A percentile compares a stretch with the other conserved stretches of the same genome.
phyloP scores from a whole-genome alignment of 2,113 vertebrate genomes.

The Chloebia gouldiae region DNA sequence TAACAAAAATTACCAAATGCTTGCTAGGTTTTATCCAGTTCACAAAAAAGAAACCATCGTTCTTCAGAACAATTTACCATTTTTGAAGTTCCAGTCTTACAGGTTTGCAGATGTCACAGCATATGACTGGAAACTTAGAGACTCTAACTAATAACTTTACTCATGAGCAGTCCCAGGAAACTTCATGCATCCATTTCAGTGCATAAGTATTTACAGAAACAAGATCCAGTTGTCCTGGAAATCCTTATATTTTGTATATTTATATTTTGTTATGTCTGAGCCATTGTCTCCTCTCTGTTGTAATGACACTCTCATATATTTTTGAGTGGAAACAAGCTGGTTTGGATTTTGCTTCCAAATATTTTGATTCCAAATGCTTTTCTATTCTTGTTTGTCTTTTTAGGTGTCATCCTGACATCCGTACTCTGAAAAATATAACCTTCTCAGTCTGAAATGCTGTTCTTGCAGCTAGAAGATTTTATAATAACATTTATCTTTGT shows the following conservation, averaged over 20 bases:
- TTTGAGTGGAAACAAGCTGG: not conserved
- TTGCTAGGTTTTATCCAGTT: not conserved
- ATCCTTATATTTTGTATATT: not conserved
- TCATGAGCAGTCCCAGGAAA: not conserved
- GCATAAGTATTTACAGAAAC: not conserved
- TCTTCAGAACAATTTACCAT: not conserved
- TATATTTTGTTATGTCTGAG: not conserved
- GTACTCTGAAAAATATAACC: not conserved
- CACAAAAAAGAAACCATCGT: not conserved
- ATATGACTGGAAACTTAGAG: not conserved
- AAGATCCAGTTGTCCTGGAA: not conserved
- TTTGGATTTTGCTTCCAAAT: not conserved
- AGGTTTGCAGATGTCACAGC: not conserved
- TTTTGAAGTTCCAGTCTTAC: not conserved
- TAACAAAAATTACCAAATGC: not conserved
- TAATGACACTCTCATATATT: not conserved
- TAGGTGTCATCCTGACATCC: not conserved
- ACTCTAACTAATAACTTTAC: not conserved
- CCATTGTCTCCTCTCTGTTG: not conserved
- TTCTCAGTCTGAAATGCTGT: not conserved
- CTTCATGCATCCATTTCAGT: not conserved
- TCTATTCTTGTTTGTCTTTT: not conserved
- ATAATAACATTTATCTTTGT: not conserved
- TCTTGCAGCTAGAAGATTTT: not conserved
- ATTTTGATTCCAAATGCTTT: slow-evolving; percentile 28